Evolutionary conservation across 2,113 vertebrate genomes (phyloP).

Genomic region (Megaptera novaeangliae): DNA sequence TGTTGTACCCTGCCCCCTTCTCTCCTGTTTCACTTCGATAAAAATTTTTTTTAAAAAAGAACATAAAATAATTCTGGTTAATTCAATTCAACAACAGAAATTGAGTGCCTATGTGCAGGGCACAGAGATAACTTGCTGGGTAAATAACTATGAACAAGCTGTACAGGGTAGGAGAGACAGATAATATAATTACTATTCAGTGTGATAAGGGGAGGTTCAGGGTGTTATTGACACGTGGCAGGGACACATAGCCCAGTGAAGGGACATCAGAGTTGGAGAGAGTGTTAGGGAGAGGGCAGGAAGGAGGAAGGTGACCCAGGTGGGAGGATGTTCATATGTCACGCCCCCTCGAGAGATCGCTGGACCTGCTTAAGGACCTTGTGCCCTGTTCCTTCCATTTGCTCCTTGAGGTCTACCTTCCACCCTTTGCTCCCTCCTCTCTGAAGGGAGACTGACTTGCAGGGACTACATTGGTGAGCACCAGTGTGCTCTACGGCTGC

Average conservation of each 20-base stretch:
- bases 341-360: neutral
- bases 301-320: neutral
- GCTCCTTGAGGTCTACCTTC: neutral
- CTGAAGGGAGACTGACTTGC: neutral
- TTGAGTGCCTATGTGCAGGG: neutral
- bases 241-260: neutral
- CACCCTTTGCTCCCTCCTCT: neutral
- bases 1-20: too few species aligned
- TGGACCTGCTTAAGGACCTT: neutral
- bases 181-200: neutral
- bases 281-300: neutral
- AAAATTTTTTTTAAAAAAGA: accelerated
- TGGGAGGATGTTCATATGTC: neutral
- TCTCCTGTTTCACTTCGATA: neutral
- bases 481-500: accelerated
- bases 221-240: neutral
- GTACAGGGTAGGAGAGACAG: neutral
- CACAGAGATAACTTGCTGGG: neutral
- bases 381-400: neutral
- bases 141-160: too few species aligned
- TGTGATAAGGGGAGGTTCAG: neutral
- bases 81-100: neutral
- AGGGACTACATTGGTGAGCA: neutral
- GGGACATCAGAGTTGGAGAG: neutral
- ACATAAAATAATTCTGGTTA: neutral